These are phyloP conservation scores for Loriculus beryllinus DNA, from an alignment of 2,797 vertebrate species.

Conservation along the genomic window DNA sequence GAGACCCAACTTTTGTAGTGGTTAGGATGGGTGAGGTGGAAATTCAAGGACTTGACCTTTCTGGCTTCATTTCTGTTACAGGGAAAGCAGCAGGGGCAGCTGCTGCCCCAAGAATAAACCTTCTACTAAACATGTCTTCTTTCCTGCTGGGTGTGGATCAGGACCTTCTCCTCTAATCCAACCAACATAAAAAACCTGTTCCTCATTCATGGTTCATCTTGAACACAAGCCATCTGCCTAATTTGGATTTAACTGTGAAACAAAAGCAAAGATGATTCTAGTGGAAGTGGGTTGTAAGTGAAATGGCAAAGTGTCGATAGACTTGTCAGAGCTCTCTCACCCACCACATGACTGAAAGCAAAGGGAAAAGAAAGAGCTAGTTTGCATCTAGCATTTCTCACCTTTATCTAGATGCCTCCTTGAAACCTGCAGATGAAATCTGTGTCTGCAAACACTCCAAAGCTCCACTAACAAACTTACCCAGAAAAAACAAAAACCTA, in stretches of 20 bases:
- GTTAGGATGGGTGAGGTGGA: background rate
- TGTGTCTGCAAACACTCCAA: background rate
- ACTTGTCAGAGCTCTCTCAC: background rate
- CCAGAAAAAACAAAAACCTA: background rate
- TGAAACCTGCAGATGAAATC: background rate
- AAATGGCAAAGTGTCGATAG: background rate
- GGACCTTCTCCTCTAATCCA: conserved; percentile 5
- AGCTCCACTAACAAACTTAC: background rate
- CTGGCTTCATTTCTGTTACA: background rate
- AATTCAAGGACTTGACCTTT: background rate
- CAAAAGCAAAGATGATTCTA: background rate
- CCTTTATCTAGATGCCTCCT: background rate
- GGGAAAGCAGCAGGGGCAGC: background rate
- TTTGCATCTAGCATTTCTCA: background rate
- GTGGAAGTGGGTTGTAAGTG: background rate
- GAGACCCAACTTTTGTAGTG: background rate
- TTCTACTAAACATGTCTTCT: background rate
- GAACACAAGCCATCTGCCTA: background rate
- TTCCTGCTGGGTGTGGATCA: background rate
- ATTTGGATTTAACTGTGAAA: background rate
- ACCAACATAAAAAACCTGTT: background rate
- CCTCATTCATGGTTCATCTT: conserved; percentile 6
- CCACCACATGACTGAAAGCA: background rate
- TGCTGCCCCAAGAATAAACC: background rate
- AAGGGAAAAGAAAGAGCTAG: background rate